Base-by-base conservation (phyloP, 2,797 vertebrate genomes). In the Etheostoma perlongum region DNA sequence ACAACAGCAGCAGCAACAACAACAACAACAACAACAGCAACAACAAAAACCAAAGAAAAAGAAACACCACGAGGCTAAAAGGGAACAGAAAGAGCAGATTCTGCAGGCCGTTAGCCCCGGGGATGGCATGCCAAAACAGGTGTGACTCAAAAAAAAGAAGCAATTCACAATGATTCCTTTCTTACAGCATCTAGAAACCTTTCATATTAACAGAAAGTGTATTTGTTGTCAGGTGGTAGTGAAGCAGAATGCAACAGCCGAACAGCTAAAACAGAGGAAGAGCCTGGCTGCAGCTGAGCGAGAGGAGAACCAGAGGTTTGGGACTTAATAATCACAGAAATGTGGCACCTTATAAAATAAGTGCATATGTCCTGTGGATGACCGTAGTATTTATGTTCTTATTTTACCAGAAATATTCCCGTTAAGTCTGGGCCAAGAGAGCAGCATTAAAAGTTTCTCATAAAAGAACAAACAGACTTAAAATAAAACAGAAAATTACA, bases 211-310 rank as follows among this genome's bases (percentile, higher is more conserved):
- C 19, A 0, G 0, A 49, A 1, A 4, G 1, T 53, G 16, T 40
- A 36, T 10, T 46, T 51, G 27, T 76, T 75, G 84, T 18, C 92
- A 99, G 98, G 94, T 94, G 89, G 93, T 95, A 40, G 94, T 95
- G 94, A 99, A 99, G 89, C 97, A 98, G 90, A 98, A 97, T 69
- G 93, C 96, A 46, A 93, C 96, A 67, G 96, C 97, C 81, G 98
- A 99, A 72, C 97, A 98, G 88, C 94, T 98, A 91, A 99, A 99
- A 79, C 97, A 98, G 92, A 99, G 96, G 94, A 98, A 98, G 92
- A 96, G 93, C 13, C 87, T 97, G 93, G 97, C 97, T 78, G 97
- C 97, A 76, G 95, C 96, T 23, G 98, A 99, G 87, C 94, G 97
- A 74, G 98, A 99, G 89, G 98, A 99, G 91, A 99, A 99, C 93